Evolutionary conservation across 2,113 vertebrate species (phyloP).

Genomic region (Oryzias javanicus): DNA sequence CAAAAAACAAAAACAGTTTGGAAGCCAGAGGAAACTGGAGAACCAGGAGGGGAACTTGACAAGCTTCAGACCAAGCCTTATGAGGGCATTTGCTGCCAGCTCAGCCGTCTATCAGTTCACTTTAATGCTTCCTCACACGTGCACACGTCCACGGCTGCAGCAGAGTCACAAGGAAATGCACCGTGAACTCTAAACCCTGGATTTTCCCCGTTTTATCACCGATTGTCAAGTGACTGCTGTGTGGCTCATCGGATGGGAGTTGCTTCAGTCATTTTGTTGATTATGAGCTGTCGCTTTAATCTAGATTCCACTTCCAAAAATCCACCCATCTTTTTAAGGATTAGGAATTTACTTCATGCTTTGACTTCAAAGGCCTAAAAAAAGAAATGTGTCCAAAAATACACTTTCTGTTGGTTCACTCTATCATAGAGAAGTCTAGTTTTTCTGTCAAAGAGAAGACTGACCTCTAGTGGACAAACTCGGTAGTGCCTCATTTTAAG

Average conservation of each 20-base stretch:
- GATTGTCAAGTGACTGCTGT: slow-evolving; percentile 45
- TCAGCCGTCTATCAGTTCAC: background rate
- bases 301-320: too few species aligned
- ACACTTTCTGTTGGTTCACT: too few species aligned
- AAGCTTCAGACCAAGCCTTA: slow-evolving; percentile 7
- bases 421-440: background rate
- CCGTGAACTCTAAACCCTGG: slow-evolving; percentile 51
- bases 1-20: slow-evolving; percentile 3
- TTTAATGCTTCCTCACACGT: background rate
- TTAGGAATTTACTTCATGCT: too few species aligned
- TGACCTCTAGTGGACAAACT: slow-evolving; percentile 40
- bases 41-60: background rate
- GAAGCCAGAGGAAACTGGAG: slow-evolving; percentile 1
- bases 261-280: background rate
- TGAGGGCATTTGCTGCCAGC: too few species aligned
- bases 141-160: background rate
- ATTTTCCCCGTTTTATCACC: slow-evolving; percentile 62
- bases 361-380: too few species aligned
- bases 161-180: slow-evolving; percentile 49
- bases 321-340: too few species aligned
- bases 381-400: too few species aligned
- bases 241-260: slow-evolving; percentile 38
- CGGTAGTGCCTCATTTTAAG: too few species aligned
- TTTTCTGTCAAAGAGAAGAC: slow-evolving; percentile 5
- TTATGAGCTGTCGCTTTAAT: too few species aligned